Percentiles rank a stretch among this genome's conserved stretches.
Conservation (phyloP, 2,888 invertebrate species). For the Tetranychus piercei region DNA sequence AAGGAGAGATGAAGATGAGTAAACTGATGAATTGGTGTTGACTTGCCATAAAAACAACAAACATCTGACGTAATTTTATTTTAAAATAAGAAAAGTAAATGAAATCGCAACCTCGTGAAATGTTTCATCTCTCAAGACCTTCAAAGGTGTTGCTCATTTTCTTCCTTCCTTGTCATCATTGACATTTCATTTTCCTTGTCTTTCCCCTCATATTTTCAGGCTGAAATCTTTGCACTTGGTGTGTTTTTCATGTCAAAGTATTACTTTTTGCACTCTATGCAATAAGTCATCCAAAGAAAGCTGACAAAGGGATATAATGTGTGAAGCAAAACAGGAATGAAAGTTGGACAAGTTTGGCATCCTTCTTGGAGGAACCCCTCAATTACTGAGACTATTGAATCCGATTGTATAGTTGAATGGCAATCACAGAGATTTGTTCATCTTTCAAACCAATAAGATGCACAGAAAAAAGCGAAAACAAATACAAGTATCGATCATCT, state of each 20-base stretch:
- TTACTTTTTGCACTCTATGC: not conserved
- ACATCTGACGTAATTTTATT: not conserved
- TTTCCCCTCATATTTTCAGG: not conserved
- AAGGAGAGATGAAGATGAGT: no score
- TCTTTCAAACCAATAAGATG: not conserved
- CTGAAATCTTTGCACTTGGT: not conserved
- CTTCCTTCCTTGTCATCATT: not conserved
- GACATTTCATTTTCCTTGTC: not conserved
- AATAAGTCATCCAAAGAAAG: no score
- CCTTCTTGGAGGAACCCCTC: no score
- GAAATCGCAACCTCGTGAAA: not conserved
- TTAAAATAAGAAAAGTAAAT: not conserved
- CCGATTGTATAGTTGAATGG: not conserved
- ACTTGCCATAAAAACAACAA: no score
- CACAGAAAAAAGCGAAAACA: not conserved
- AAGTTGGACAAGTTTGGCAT: no score
- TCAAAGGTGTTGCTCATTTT: not conserved
- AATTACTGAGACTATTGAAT: no score
- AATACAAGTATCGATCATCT: not conserved
- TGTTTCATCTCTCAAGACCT: not conserved
- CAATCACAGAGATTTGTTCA: not conserved
- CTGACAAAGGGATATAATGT: no score
- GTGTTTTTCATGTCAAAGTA: not conserved
- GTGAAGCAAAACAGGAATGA: no score
- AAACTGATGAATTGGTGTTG: no score